Percentiles rank a stretch among this genome's conserved stretches.
Conservation (phyloP, 2,113 vertebrate genomes). For the Drymodes brunneopygia region DNA sequence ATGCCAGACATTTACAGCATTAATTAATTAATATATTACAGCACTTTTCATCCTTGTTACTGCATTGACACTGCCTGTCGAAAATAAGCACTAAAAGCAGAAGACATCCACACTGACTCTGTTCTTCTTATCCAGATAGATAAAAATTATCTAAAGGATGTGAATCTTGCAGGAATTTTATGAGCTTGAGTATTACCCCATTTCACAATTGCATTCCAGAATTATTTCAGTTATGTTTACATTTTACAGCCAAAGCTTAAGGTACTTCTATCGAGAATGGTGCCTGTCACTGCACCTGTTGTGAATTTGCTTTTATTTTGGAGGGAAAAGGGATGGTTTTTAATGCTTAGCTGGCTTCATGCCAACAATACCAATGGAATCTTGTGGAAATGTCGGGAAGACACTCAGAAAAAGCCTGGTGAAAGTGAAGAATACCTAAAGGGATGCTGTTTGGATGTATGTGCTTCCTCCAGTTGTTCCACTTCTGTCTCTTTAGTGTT, state of each 20-base stretch:
- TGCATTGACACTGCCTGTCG: neutral
- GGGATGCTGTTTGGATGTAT: neutral
- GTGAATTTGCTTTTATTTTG: conserved; percentile 13
- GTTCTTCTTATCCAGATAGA: neutral
- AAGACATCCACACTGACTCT: neutral
- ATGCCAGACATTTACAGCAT: neutral
- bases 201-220: neutral
- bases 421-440: conserved; percentile 31
- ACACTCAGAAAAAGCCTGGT: neutral
- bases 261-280: neutral
- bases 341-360: neutral
- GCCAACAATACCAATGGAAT: neutral
- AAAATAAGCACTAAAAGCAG: neutral
- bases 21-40: neutral
- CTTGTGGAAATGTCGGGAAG: neutral
- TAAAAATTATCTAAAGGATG: neutral
- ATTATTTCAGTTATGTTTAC: neutral
- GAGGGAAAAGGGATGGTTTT: neutral
- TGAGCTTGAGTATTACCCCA: neutral
- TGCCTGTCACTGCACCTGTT: neutral
- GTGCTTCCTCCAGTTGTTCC: neutral
- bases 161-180: neutral
- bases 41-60: neutral
- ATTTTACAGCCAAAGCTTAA: neutral
- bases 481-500: neutral